Percentiles rank a stretch among this genome's conserved stretches.
Conservation (phyloP, 2,113 vertebrate species). For the Gallinago media region DNA sequence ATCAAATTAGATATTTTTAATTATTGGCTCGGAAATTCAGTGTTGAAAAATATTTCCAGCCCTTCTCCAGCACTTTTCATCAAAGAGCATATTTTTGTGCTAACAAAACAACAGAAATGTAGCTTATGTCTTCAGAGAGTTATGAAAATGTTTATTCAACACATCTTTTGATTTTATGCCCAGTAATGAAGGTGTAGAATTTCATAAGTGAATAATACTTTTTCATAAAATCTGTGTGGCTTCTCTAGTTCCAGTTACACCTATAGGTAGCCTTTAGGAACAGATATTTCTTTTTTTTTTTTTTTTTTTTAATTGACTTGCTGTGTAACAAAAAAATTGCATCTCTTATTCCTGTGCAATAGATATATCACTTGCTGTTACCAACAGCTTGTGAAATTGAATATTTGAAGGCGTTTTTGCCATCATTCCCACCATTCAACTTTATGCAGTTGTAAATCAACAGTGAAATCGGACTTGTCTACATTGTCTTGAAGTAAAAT, state of each 20-base stretch:
- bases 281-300: not conserved
- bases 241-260: not conserved
- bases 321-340: not conserved
- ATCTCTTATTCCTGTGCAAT: not conserved
- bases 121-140: not conserved
- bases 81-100: not conserved
- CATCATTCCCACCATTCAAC: not conserved
- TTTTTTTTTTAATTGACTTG: not conserved
- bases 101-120: not conserved
- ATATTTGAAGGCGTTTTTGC: not conserved
- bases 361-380: not conserved
- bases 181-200: not conserved
- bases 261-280: not conserved
- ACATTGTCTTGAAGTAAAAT: not conserved
- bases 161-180: not conserved
- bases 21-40: constrained; percentile 21
- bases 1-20: constrained; percentile 45
- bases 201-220: not conserved
- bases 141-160: not conserved
- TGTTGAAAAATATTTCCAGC: not conserved
- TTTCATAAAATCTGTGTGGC: not conserved
- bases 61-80: not conserved
- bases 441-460: not conserved
- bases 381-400: not conserved
- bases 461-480: not conserved